Evolutionary conservation across 2,113 vertebrate genomes (phyloP), one percentile per base, ranked within the genome.

Genomic region (Enhydra lutris): DNA sequence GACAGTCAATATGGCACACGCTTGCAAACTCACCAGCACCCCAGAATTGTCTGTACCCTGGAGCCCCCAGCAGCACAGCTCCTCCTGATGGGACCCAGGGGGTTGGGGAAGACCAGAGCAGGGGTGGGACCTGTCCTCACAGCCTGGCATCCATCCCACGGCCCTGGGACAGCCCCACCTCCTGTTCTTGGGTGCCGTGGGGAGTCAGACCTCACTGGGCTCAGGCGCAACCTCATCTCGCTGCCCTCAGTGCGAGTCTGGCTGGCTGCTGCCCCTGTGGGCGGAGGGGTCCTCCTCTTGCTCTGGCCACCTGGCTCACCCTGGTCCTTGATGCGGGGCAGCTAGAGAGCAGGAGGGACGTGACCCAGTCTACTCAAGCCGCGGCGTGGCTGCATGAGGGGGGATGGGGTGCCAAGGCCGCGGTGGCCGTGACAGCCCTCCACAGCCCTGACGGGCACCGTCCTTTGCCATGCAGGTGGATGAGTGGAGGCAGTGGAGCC

Each of bases 401-500:
- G 2, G 36, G 50, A 63, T 26, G 36, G 36, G 50, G 50, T 14
- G 24, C 34, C 42, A 29, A 24, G 78, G 74, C 59, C 23, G 6
- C 12, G 21, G 20, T 0, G 34, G 89, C 59, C 24, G 2, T 39
- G 65, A 7, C 3, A 12, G 21, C 21, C 14, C 65, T 8, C 42
- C 29, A 5, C 4, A 3, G 65, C 14, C 36, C 84, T 71, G 50
- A 93, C 50, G 3, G 3, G 31, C 5, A 4, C 39, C 50, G 17
- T 42, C 31, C 63, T 92, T 24, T 29, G 50, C 90, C 26, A 1
- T 7, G 7, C 83, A 99, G 99, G 99, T 96, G 4, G 97, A 98
- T 90, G 97, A 97, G 88, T 99, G 99, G 99, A 98, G 98, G 95
- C 95, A 98, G 45, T 98, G 98, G 93, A 99, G 99, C 95, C 97